Evolutionary conservation across 2,113 vertebrate species (phyloP).

Genomic region (Pao palembangensis): DNA sequence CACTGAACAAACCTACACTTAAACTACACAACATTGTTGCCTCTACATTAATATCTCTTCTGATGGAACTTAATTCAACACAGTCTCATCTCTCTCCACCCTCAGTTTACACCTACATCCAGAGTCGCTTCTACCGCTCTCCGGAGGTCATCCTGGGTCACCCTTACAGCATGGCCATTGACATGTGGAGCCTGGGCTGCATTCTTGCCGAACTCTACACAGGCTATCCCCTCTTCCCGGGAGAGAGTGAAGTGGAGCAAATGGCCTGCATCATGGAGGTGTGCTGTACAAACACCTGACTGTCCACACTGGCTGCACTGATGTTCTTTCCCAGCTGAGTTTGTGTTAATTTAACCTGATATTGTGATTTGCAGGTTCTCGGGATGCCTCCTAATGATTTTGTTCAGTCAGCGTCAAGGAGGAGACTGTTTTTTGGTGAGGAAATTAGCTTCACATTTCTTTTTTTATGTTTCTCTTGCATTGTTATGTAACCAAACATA

Average conservation of each 20-base stretch:
- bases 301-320: neutral
- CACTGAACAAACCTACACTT: no score
- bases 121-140: constrained; percentile 93
- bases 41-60: no score
- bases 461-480: neutral
- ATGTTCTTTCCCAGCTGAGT: neutral
- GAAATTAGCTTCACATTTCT: constrained; percentile 14
- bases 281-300: neutral
- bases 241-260: constrained; percentile 91
- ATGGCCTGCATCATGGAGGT: constrained; percentile 97
- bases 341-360: neutral
- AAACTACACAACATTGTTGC: no score
- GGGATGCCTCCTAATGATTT: constrained; percentile 86
- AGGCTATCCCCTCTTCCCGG: constrained; percentile 87
- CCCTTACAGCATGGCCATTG: constrained; percentile 90
- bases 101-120: constrained; percentile 90
- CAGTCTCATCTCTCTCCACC: neutral
- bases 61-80: no score
- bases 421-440: constrained; percentile 86
- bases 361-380: constrained; percentile 78
- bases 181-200: constrained; percentile 97
- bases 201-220: constrained; percentile 89
- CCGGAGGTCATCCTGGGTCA: constrained; percentile 94
- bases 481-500: neutral
- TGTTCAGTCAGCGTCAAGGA: constrained; percentile 84